phyloP scores from a whole-genome alignment of 35 echinoderm and acorn worm genomes.

The Ptychodera flava region DNA sequence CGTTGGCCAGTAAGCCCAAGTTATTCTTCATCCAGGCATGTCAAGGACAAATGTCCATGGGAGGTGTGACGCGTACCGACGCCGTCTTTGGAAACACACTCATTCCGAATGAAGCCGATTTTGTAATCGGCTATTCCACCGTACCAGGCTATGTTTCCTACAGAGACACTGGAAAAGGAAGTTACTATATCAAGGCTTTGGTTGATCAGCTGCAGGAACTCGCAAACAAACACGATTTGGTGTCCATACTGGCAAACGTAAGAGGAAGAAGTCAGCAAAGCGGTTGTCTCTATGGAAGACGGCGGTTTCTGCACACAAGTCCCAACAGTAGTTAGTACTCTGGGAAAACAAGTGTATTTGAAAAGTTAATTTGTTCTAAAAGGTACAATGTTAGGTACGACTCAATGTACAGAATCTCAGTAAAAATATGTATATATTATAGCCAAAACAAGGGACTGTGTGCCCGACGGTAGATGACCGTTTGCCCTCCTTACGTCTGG shows the following conservation, averaged over 20 bases:
- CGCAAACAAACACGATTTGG: not conserved
- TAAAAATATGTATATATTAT: no score
- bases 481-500: no score
- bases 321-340: not conserved
- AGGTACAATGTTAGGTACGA: no score
- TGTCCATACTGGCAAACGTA: not conserved
- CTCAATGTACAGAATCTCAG: no score
- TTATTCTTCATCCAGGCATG: constrained; percentile 57
- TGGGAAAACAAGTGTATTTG: not conserved
- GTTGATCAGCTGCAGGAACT: not conserved
- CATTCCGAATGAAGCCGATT: not conserved
- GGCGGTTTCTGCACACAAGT: not conserved
- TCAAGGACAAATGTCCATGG: constrained; percentile 12
- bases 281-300: not conserved
- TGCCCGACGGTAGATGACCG: no score
- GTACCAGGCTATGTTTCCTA: constrained; percentile 4
- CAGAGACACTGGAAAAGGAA: not conserved
- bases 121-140: constrained; percentile 7
- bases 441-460: no score
- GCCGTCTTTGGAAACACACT: no score
- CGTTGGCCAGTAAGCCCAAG: constrained; percentile 42
- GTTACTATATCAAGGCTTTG: not conserved
- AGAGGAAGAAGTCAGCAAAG: not conserved
- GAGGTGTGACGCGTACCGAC: no score
- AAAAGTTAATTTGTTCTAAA: no score